Evolutionary conservation across 2,888 invertebrate genomes (phyloP), one percentile per base, ranked within the genome.

Genomic region (Tetramorium bicarinatum): DNA sequence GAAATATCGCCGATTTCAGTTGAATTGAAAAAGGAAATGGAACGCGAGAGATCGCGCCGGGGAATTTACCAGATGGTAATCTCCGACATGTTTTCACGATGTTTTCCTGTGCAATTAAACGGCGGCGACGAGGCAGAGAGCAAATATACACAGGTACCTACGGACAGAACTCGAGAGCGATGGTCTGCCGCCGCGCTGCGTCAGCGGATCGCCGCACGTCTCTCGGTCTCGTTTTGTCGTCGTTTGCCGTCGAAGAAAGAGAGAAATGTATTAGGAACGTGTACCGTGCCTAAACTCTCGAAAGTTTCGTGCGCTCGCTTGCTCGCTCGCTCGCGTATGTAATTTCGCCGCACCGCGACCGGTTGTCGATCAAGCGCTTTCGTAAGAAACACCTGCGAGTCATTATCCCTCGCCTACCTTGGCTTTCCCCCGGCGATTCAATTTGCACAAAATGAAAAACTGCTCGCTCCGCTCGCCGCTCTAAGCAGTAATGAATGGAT

Each of bases 331-430:
- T 38, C 52, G 66, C 71, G 62, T 67, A 59, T 79, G 64, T 81
- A 80, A 87, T 88, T 85, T 77, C 77, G 82, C 66, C 52, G 29
- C 66, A 25, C 56, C 61, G 62, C 75, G 64, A 80, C 83, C 74
- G 82, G 82, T 83, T 86, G 83, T 72, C 69, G 83, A 84, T 86
- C 84, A 34, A 49, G 64, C 79, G 41, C 86, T 89, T 89, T 89
- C 89, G 88, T 87, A 89, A 87, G 87, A 81, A 85, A 87, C 89
- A 89, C 85, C 88, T 88, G 89, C 89, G 87, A 85, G 85, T 85
- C 82, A 89, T 89, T 89, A 88, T 89, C 87, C 75, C 59, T 87
- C 76, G 82, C 67, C 86, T 89, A 87, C 88, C 85, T 86, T 88
- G 89, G 87, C 85, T 89, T 89, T 89, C 89, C 87, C 87, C 56